Base-by-base conservation (phyloP, 1,140 invertebrate genomes). In the Aphis gossypii region DNA sequence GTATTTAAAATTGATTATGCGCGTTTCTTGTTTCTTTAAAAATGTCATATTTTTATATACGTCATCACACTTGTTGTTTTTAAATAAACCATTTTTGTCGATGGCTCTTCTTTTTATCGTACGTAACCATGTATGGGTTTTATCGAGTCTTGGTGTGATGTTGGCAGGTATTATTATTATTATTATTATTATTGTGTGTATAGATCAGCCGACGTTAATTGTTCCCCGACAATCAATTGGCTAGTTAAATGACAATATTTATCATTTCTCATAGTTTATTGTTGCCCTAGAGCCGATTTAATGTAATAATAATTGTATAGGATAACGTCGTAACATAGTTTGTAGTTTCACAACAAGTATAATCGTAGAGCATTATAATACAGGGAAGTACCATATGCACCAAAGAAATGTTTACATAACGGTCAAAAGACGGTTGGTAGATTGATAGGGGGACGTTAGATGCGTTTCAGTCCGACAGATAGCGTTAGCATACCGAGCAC, bases 391-490 rank as follows among this genome's bases (percentile, higher is more conserved):
- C 60, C 60, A 68, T 60, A 14, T 60, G 25, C 30, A 30, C 56
- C 25, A 9, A 23, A 35, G 48, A n/a, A n/a, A 20, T 90, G 89
- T 90, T 90, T 68, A 90, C 89, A 68, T 90, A 44, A 90, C 89
- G 56, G 38, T 14, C 23, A 11, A 20, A 48, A 60, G 30, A 90
- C 88, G 54, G 88, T 89, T 89, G 88, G 88, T 89, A 60, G 89
- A 68, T 60, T 90, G 89, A 90, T 90, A 90, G 54, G 89, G 89
- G 56, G 11, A 68, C 60, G 60, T 90, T 90, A 60, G 25, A 21
- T 60, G 41, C 30, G 38, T 41, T 90, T 90, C 44, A 20, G 54
- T 90, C 14, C 1, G 56, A 18, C n/a, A 90, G 89, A 90, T 90
- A 25, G 89, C 89, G 89, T 46, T 90, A 68, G 89, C 25, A 44